Base-by-base conservation (phyloP, 2,797 vertebrate species). In the Urosaurus nigricauda region DNA sequence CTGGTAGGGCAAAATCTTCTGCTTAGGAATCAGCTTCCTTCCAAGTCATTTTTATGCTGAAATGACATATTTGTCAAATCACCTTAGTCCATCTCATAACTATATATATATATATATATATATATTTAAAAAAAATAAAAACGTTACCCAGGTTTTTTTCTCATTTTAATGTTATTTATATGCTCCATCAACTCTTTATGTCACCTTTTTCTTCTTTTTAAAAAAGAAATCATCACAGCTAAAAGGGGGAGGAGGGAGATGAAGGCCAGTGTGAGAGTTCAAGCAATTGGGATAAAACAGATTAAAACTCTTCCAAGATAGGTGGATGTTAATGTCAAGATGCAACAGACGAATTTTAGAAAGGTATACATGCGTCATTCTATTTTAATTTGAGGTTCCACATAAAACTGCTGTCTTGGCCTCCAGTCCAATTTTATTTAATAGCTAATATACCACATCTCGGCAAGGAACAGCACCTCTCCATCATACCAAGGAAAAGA, bases 21-120 rank as follows among this genome's bases (percentile, higher is more conserved):
- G 83, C 88, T 91, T 91, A 84, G 78, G 90, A 93, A 93, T 91
- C 65, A 58, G 32, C 88, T 96, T 93, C 74, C 58, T 93, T 85
- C 89, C 87, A 89, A 83, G 83, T 87, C 79, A 90, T 94, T 89
- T 91, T 92, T 94, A 87, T 84, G 26, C 86, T 87, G 14, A 92
- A 94, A 93, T 92, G 53, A 95, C 94, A 84, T 90, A 90, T 90
- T 90, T 94, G 53, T 70, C 90, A 88, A 87, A 90, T 40, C 80
- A 90, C 56, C 79, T 65, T 90, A 71, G 83, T 26, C 11, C 8
- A 87, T 16, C 21, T 84, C 77, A 51, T 82, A 92, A 89, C 3
- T 37, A 86, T 73, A 21, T 92, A n/a, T n/a, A n/a, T n/a, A n/a
- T n/a, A n/a, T n/a, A n/a, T n/a, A n/a, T n/a, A n/a, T n/a, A n/a